Evolutionary conservation across 1,140 invertebrate genomes (phyloP), one percentile per base, ranked within the genome.

Genomic region (Eriocheir sinensis): DNA sequence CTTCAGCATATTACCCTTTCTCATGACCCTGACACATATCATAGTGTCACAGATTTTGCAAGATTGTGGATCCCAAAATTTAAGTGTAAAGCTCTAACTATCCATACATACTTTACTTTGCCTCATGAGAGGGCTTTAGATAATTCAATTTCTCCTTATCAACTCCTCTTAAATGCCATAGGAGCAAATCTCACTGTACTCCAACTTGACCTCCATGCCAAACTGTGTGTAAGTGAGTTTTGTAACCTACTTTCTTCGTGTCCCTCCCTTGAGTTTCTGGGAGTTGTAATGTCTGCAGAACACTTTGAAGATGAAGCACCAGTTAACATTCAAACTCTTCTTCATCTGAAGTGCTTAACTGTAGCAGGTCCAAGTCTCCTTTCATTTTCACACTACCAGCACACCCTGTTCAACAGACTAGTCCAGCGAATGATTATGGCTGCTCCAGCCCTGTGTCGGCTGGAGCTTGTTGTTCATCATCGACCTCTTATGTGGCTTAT

Each of bases 41-140:
- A 44, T 85, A 44, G 38, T 92, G 91, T 40, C 36, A 81, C 48
- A 53, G 85, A 85, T 21, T 92, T 92, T 85, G 91, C 91, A 6
- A 81, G 53, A 53, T 85, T 85, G 27, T 92, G 91, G 91, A 48
- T 92, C 21, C 91, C 91, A 85, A 92, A 40, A 80, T 92, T 92
- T 85, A 44, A 81, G 2, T 92, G 91, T n/a, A 92, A 85, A 32
- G 83, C 44, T 40, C 79, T 92, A 1, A 92, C 91, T 12, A 41
- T 92, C 83, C 79, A 92, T 80, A 44, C 83, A 44, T 44, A 80
- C 8, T 85, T 85, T 40, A 92, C 80, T 34, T 30, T 81, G 17
- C 41, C 91, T 60, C 30, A 92, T 40, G 91, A 92, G 27, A 81
- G 81, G 17, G 85, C 38, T 21, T 34, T 6, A 44, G 40, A 32